Evolutionary conservation across 2,797 vertebrate species (phyloP), one percentile per base, ranked within the genome.

Genomic region (Tangara arthus): DNA sequence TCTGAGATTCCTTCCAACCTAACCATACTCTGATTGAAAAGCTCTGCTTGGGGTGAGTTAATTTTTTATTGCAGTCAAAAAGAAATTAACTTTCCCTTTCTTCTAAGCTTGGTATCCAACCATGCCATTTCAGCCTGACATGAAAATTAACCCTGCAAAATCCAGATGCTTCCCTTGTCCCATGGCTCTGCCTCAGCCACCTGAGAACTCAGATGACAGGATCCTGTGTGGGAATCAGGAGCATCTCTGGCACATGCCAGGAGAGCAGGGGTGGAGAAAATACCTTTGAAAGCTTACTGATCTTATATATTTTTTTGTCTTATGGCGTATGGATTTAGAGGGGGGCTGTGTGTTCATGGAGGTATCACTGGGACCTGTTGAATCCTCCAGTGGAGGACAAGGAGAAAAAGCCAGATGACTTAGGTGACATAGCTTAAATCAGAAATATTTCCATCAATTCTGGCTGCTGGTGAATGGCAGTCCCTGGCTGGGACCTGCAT

Each of bases 341-440:
- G 10, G 18, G 18, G 18, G 14, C 26, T 39, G 22, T 47, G 34
- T 72, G 59, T 57, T 64, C 32, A 4, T 11, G 37, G 49, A 14
- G 0, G 0, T 32, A 5, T 32, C 11, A 0, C 4, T 46, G 55
- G 30, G 47, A 7, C 16, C 15, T 2, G 2, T n/a, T 26, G 53
- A 52, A 64, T 55, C 64, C 23, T 86, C 20, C 69, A 41, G 24
- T 15, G 50, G 19, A 79, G 20, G 13, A 34, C 9, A 47, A 72
- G 28, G 21, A n/a, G 37, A 22, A 35, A 34, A 53, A 46, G 1
- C 2, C 42, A 34, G 14, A 16, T 37, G 39, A 35, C 3, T 64
- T 15, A 26, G n/a, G 21, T 78, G 89, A 52, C 18, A 11, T 2
- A 0, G 14, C 32, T 75, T 39, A 65, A 84, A 77, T 50, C 0